Evolutionary conservation across 1,140 invertebrate genomes (phyloP).

Genomic region (Lucilia cuprina): DNA sequence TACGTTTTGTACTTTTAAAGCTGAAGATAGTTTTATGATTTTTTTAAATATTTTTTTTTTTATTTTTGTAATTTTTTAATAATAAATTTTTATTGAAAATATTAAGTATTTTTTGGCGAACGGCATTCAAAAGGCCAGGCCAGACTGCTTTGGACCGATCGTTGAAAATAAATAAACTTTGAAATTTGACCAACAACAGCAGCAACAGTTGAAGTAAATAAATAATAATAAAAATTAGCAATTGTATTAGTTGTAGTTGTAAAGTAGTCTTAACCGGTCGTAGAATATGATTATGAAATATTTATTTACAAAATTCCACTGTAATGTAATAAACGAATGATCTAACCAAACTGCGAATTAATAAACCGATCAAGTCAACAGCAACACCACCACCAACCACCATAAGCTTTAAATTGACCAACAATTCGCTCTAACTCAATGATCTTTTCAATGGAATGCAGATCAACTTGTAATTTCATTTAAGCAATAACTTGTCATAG

Average conservation of each 20-base stretch:
- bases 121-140: conserved; percentile 10
- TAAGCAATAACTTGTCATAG: neutral
- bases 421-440: neutral
- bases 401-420: neutral
- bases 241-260: too few relatives aligned
- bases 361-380: neutral
- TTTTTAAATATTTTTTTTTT: neutral
- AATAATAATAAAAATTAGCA: too few relatives aligned
- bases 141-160: neutral
- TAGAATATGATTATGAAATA: conserved; percentile 28
- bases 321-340: neutral
- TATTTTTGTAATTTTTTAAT: conserved; percentile 11
- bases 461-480: conserved; percentile 1
- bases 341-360: neutral
- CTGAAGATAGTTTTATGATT: neutral
- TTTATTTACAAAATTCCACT: conserved; percentile 19
- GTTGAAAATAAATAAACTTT: neutral
- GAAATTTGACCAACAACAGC: neutral
- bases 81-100: neutral
- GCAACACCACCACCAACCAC: neutral
- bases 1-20: neutral
- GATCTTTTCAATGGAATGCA: neutral
- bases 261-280: neutral
- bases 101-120: conserved; percentile 6
- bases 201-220: too few relatives aligned